A percentile compares a stretch with the other conserved stretches of the same genome.
Conservation (phyloP, 2,797 vertebrate species). For the Acrocephalus scirpaceus region DNA sequence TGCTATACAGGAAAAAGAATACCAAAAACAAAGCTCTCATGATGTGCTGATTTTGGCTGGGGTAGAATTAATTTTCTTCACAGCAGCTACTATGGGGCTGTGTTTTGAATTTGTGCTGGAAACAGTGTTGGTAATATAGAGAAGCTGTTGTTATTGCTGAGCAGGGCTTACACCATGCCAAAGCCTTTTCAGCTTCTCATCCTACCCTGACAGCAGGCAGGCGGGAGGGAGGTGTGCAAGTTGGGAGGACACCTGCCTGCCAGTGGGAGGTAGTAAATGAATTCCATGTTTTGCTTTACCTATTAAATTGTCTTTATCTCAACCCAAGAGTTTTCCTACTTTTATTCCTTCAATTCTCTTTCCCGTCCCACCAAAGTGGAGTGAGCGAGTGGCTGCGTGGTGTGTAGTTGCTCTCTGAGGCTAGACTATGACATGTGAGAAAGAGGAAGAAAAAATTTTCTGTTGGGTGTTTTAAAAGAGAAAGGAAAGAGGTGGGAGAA, state of each 20-base stretch:
- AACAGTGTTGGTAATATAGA: neutral
- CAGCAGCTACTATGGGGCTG: neutral
- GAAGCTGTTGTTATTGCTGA: neutral
- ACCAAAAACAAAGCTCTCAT: neutral
- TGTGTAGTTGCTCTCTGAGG: neutral
- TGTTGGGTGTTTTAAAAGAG: neutral
- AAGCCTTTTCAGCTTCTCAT: neutral
- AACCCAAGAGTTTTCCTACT: neutral
- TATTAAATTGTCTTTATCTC: neutral
- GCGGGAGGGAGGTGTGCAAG: neutral
- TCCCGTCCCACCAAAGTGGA: neutral
- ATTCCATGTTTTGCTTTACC: neutral
- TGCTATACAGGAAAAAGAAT: neutral
- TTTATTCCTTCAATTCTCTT: neutral
- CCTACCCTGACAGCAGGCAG: neutral
- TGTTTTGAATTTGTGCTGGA: neutral
- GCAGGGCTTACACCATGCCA: neutral
- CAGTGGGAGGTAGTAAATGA: neutral
- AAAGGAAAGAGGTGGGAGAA: neutral
- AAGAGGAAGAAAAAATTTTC: neutral
- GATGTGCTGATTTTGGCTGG: neutral
- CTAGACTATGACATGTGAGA: neutral
- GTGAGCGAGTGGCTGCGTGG: accelerated
- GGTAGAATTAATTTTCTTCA: neutral
- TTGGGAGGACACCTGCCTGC: neutral